A percentile compares a stretch with the other conserved stretches of the same genome.
Conservation (phyloP, 2,797 vertebrate genomes). For the Cryptoprocta ferox region DNA sequence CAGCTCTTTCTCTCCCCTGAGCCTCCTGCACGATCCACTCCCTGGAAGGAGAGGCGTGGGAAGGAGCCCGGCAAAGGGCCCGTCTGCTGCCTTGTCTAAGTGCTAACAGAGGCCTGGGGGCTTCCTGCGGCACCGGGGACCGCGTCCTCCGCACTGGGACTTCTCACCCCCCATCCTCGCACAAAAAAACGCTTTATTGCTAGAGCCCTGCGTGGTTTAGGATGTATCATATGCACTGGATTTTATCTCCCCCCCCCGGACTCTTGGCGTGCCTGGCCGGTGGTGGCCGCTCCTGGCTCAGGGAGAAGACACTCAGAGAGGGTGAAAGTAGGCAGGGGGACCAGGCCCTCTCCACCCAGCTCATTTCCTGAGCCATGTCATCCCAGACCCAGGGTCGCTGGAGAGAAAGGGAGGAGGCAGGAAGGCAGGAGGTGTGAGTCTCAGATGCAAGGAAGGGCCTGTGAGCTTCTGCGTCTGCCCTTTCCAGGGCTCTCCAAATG, state of each 20-base stretch:
- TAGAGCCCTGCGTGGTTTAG: neutral
- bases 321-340: neutral
- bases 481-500: neutral
- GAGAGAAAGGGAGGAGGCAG: neutral
- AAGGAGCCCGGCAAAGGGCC: neutral
- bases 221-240: neutral
- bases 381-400: neutral
- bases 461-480: neutral
- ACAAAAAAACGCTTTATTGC: neutral
- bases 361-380: neutral
- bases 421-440: neutral
- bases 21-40: neutral
- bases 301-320: neutral
- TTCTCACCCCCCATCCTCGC: neutral
- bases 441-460: neutral
- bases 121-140: neutral
- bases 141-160: neutral
- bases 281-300: neutral
- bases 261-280: neutral
- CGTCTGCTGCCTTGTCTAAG: neutral
- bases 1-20: neutral
- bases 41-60: neutral
- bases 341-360: neutral
- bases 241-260: neutral
- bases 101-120: no score